Evolutionary conservation across 1,140 invertebrate genomes (phyloP), one percentile per base, ranked within the genome.

Genomic region (Scaptodrosophila lebanonensis): DNA sequence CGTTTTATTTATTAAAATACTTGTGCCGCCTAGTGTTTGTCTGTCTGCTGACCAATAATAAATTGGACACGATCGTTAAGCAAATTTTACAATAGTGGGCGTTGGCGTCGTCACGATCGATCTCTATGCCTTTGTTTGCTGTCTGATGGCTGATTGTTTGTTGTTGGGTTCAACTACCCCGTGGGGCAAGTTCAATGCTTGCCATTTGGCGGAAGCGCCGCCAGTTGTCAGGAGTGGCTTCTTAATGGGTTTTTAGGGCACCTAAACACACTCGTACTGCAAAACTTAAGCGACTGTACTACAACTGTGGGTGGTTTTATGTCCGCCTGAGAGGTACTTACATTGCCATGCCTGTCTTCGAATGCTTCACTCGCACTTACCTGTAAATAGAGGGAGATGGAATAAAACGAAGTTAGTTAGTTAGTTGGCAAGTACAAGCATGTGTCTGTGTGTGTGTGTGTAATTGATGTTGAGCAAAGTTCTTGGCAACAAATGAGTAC

Each of bases 61-160:
- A 77, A 79, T 79, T 77, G 73, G 73, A 82, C 75, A 79, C 73
- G 73, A 82, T 79, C 75, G 73, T 73, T 73, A 82, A 79, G 70
- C 75, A 79, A 69, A 62, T 64, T 53, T 43, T 49, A 39, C 17
- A 5, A 38, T 63, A 15, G 51, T 44, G 27, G 44, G 33, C 15
- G 38, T 40, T 33, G 27, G 20, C 33, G 20, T 35, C 39, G 36
- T n/a, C n/a, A n/a, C n/a, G n/a, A n/a, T n/a, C n/a, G n/a, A n/a
- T 36, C 38, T 36, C n/a, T 15, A 22, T 13, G 2, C 32, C n/a
- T 16, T 20, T 12, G 11, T 22, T 8, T 39, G 56, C 18, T 32
- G 33, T 15, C 39, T 25, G 25, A 8, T 18, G 35, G 6, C 25
- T 44, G 13, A 13, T 42, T 25, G 27, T 40, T 8, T 15, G 17